Evolutionary conservation across 2,888 invertebrate species (phyloP).

Genomic region (Drosophila setosimentum): DNA sequence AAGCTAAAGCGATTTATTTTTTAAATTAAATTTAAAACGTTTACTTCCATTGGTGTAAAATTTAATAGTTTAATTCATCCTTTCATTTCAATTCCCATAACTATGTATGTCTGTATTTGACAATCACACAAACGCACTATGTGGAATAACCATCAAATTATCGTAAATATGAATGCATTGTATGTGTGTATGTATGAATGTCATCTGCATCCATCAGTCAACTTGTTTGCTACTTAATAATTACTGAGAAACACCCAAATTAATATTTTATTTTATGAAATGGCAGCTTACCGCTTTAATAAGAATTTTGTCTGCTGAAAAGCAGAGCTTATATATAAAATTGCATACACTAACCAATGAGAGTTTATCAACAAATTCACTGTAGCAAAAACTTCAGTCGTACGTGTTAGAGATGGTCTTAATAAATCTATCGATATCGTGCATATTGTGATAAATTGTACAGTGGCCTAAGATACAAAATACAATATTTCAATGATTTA

Average conservation of each 20-base stretch:
- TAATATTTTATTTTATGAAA: background rate
- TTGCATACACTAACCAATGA: slow-evolving; percentile 1
- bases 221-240: background rate
- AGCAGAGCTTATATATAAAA: slow-evolving; percentile 8
- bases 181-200: slow-evolving; percentile 4
- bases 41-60: background rate
- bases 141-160: background rate
- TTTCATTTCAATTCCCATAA: background rate
- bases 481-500: background rate
- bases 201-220: slow-evolving; percentile 7
- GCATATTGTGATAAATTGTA: background rate
- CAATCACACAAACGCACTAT: background rate
- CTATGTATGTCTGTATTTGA: background rate
- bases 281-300: slow-evolving; percentile 17
- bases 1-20: background rate
- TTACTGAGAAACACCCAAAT: background rate
- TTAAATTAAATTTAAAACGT: background rate
- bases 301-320: slow-evolving; percentile 3
- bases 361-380: slow-evolving; percentile 6
- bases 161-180: background rate
- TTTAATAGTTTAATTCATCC: background rate
- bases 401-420: slow-evolving; percentile 5
- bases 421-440: slow-evolving; percentile 25
- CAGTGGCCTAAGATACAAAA: background rate
- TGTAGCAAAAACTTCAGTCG: slow-evolving; percentile 1